Evolutionary conservation across 1,140 invertebrate genomes (phyloP), one percentile per base, ranked within the genome.

Genomic region (Stegodyphus mimosarum): DNA sequence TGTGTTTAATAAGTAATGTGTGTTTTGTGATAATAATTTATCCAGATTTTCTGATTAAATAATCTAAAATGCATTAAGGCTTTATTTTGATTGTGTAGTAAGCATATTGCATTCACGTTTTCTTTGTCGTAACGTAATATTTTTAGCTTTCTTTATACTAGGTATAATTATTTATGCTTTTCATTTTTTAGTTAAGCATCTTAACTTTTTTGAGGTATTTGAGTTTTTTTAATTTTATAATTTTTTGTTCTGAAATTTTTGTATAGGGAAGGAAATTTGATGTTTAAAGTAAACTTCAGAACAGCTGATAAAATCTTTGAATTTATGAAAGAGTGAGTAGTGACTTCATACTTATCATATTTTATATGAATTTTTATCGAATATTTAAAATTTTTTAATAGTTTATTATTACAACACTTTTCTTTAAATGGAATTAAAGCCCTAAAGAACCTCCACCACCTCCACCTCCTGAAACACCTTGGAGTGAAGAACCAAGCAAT

Each of bases 391-490:
- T 60, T 60, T 60, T 60, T 60, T 60, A 60, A 60, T 10, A 15
- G 55, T 60, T 60, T 2, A 10, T 60, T 2, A 60, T 60, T 7
- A 55, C 53, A 55, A 55, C 13, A 55, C 53, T 10, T 60, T 15
- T 60, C 15, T 60, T 9, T 60, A 60, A 60, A 60, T 10, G 55
- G 55, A 60, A 60, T 10, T 60, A 60, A 60, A 91, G 91, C 87
- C 91, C 91, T 6, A 93, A 94, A 90, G 95, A 96, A 90, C 95
- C 95, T 7, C 95, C 95, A 15, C 94, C 95, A 3, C 95, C 95
- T 3, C 95, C 95, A 67, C 94, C 95, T 15, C 94, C 94, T 52
- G 95, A 96, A 89, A 92, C 92, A 79, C 92, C 93, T 64, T 97
- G 96, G 95, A 90, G 92, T 10, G 94, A 95, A 86, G 94, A 95